Evolutionary conservation across 2,888 invertebrate genomes (phyloP).

Genomic region (Onthophagus sagittarius): DNA sequence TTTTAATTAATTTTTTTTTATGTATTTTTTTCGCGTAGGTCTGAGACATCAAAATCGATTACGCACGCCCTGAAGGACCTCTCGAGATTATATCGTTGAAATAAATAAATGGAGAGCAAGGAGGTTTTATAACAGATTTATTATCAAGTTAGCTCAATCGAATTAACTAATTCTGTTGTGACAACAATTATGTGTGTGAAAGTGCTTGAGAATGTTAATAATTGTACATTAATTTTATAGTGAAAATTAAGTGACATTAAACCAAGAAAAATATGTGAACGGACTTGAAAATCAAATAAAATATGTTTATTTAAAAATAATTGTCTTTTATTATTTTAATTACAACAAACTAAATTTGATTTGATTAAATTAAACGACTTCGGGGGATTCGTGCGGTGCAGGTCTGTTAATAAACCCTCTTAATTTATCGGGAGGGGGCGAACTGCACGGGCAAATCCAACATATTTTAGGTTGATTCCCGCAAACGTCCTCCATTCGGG

Average conservation of each 20-base stretch:
- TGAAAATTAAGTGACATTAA: slow-evolving; percentile 19
- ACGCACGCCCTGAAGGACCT: slow-evolving; percentile 78
- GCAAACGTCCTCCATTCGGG: neutral
- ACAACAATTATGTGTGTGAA: neutral
- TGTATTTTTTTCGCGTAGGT: slow-evolving; percentile 52
- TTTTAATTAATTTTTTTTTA: neutral
- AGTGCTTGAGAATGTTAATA: slow-evolving; percentile 8
- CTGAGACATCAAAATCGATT: slow-evolving; percentile 74
- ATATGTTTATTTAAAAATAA: slow-evolving; percentile 18
- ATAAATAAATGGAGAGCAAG: neutral
- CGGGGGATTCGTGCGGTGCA: neutral
- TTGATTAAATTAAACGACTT: neutral
- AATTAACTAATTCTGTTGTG: slow-evolving; percentile 7
- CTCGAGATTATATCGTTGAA: slow-evolving; percentile 81
- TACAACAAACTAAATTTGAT: no score
- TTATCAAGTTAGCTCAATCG: slow-evolving; percentile 14
- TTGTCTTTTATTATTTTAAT: neutral
- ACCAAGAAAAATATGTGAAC: slow-evolving; percentile 13
- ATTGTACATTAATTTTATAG: slow-evolving; percentile 25
- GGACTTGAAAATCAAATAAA: neutral
- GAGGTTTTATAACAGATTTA: neutral
- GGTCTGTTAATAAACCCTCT: neutral
- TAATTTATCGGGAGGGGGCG: neutral
- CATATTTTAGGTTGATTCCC: neutral
- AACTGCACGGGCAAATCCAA: slow-evolving; percentile 2